Evolutionary conservation across 1,140 invertebrate genomes (phyloP), one percentile per base, ranked within the genome.

Genomic region (Diorhabda carinulata): DNA sequence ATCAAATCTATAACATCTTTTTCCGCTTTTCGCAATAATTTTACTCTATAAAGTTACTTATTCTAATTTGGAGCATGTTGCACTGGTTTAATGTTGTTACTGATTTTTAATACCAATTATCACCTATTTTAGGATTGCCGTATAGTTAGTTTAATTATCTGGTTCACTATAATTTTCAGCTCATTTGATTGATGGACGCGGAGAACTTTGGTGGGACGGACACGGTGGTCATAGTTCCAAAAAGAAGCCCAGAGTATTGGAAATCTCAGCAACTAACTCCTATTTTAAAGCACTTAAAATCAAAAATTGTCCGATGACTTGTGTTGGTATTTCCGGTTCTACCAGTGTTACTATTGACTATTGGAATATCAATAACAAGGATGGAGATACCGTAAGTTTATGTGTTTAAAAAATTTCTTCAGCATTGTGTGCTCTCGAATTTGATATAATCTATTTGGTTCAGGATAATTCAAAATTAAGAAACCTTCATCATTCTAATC

Each of bases 191-290:
- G 40, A 60, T 60, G 10, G 10, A 25, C 10, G 42, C 8, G 59
- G 59, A 60, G 42, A 60, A 7, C 6, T 60, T 25, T 60, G 59
- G 59, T 60, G 59, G 59, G 59, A 60, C 7, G 59, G 59, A 3
- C 10, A 60, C 2, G 59, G 59, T 3, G 59, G 41, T 40, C 59
- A 60, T 41, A 42, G 59, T 4, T 25, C 6, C 59, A 60, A 25
- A 60, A 7, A 40, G 42, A 60, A 60, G 7, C 59, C 59, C 3
- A 7, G 8, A 60, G n/a, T 60, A 3, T 25, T 60, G 10, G 3
- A 25, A 40, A 40, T 60, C n/a, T 40, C n/a, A 6, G 59, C 10
- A 40, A 60, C 10, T 6, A 42, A 60, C 59, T 60, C 59, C 9
- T 9, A 25, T 40, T 40, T 60, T 40, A 25, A 60, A 6, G 40